Percentiles rank a stretch among this genome's conserved stretches.
phyloP scores from a whole-genome alignment of 2,113 vertebrate genomes.

The Nerophis ophidion region DNA sequence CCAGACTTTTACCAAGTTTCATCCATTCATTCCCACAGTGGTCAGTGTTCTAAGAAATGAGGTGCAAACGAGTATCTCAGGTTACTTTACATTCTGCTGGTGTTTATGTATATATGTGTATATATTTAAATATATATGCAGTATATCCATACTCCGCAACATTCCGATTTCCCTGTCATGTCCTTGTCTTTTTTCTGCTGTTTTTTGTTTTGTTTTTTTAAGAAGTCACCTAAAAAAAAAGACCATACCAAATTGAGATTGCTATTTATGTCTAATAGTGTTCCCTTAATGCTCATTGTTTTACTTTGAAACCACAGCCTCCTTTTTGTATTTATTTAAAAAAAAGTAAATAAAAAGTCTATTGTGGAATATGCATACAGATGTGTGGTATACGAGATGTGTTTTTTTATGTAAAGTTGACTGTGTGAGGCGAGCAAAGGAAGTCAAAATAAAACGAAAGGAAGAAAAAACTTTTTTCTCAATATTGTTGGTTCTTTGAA shows the following conservation, averaged over 20 bases:
- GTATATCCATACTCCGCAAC: conserved; percentile 70
- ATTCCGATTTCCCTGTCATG: conserved; percentile 40
- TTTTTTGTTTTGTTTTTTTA: conserved; percentile 40
- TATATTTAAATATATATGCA: conserved; percentile 16
- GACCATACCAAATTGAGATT: conserved; percentile 75
- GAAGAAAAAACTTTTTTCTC: conserved; percentile 63
- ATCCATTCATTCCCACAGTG: conserved; percentile 58
- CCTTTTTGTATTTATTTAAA: conserved; percentile 80
- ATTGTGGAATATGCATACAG: conserved; percentile 80
- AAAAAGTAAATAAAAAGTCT: conserved; percentile 78
- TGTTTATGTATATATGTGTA: conserved; percentile 71
- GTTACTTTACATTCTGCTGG: conserved; percentile 76
- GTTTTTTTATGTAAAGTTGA: conserved; percentile 49
- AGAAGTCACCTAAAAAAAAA: conserved; percentile 72
- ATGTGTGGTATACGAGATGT: conserved; percentile 70
- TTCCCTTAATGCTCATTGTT: conserved; percentile 76
- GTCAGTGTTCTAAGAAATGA: conserved; percentile 76
- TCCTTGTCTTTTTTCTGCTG: conserved; percentile 50
- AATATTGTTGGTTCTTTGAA: conserved; percentile 74
- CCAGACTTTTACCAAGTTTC: conserved; percentile 27
- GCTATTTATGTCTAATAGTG: conserved; percentile 67
- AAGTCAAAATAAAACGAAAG: conserved; percentile 56
- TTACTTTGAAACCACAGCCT: conserved; percentile 73
- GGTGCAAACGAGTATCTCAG: conserved; percentile 79
- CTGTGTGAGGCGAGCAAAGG: conserved; percentile 45